These are phyloP conservation scores for Sycophila texana DNA, from an alignment of 2,888 invertebrate species.

Conservation along the genomic window DNA sequence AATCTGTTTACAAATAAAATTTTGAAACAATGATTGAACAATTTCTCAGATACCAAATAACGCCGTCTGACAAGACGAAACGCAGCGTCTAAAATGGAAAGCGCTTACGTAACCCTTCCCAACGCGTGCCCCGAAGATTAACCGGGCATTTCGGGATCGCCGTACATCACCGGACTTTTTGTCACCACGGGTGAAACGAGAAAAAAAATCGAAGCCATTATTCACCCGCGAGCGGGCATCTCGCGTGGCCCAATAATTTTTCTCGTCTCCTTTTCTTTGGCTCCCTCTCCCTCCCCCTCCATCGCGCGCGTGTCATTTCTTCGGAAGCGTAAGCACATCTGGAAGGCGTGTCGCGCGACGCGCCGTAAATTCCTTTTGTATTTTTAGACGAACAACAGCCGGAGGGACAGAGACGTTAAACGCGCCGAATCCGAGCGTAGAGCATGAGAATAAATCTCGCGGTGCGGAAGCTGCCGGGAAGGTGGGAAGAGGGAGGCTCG, in stretches of 20 bases:
- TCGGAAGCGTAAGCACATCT: neutral
- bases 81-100: neutral
- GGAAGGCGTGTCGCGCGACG: constrained; percentile 46
- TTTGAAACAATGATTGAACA: too few species aligned
- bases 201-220: constrained; percentile 29
- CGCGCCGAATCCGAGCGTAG: neutral
- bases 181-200: neutral
- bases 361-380: constrained; percentile 51
- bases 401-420: neutral
- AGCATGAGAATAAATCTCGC: neutral
- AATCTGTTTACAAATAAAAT: too few species aligned
- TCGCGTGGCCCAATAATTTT: constrained; percentile 41
- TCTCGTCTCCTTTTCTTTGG: constrained; percentile 10
- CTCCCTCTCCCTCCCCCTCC: too few species aligned
- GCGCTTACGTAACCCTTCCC: constrained; percentile 17
- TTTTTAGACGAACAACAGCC: constrained; percentile 40
- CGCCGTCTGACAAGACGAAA: neutral
- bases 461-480: too few species aligned
- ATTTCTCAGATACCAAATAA: too few species aligned
- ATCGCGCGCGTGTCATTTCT: constrained; percentile 21
- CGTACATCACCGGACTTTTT: constrained; percentile 1
- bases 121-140: constrained; percentile 3
- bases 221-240: constrained; percentile 16
- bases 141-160: constrained; percentile 1
- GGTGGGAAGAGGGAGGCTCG: neutral